Evolutionary conservation across 2,888 invertebrate genomes (phyloP).

Genomic region (Mythimna ferrago): DNA sequence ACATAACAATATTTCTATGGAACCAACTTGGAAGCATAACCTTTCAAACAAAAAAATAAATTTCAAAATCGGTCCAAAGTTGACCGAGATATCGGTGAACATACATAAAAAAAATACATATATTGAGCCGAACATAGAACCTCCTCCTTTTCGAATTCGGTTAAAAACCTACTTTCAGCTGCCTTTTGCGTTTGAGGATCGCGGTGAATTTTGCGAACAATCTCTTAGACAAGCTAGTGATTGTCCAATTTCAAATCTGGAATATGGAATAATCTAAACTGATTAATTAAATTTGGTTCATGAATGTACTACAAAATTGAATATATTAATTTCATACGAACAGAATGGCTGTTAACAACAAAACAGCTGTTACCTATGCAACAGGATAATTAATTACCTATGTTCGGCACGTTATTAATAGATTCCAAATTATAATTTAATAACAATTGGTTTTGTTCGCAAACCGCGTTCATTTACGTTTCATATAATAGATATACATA

Average conservation of each 20-base stretch:
- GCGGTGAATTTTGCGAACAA: too few species aligned
- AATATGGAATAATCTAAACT: neutral
- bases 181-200: too few species aligned
- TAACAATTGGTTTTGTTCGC: slow-evolving; percentile 26
- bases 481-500: neutral
- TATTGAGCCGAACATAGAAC: too few species aligned
- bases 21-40: too few species aligned
- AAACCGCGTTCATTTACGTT: slow-evolving; percentile 20
- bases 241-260: neutral
- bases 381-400: slow-evolving; percentile 50
- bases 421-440: slow-evolving; percentile 45
- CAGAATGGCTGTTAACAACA: slow-evolving; percentile 28
- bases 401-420: slow-evolving; percentile 42
- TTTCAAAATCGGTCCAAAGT: too few species aligned
- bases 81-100: too few species aligned
- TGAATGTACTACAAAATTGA: slow-evolving; percentile 18
- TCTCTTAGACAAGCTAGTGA: neutral
- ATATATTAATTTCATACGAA: slow-evolving; percentile 20
- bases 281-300: slow-evolving; percentile 28
- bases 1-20: too few species aligned
- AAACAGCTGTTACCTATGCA: slow-evolving; percentile 48
- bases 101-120: too few species aligned
- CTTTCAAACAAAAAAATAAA: too few species aligned
- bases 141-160: too few species aligned
- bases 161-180: too few species aligned